A percentile compares a stretch with the other conserved stretches of the same genome.
These are phyloP conservation scores for Standfussiana lucernea DNA, from an alignment of 2,888 invertebrate genomes.

Conservation along the genomic window DNA sequence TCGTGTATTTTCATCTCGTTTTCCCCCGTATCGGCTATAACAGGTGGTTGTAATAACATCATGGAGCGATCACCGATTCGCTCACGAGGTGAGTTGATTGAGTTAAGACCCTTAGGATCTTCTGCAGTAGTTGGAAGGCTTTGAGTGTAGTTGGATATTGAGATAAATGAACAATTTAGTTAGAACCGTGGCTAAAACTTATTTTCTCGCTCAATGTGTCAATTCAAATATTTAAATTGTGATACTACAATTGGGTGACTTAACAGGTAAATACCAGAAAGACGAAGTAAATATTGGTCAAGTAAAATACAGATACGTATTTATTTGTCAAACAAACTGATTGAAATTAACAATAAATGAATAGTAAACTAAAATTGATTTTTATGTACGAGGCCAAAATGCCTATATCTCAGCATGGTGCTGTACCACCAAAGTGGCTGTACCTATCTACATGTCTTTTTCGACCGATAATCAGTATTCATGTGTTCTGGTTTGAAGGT, in stretches of 20 bases:
- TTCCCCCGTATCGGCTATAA: slow-evolving; percentile 10
- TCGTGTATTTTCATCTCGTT: slow-evolving; percentile 20
- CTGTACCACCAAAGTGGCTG: too few relatives aligned
- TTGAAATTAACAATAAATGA: too few relatives aligned
- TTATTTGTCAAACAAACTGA: too few relatives aligned
- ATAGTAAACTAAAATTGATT: too few relatives aligned
- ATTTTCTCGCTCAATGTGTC: not conserved
- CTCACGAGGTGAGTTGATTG: slow-evolving; percentile 27
- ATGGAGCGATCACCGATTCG: slow-evolving; percentile 17
- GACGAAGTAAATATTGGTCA: not conserved
- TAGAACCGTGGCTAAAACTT: not conserved
- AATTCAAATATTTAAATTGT: not conserved
- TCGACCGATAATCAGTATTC: too few relatives aligned
- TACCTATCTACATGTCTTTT: too few relatives aligned
- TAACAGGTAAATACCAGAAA: not conserved
- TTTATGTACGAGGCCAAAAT: too few relatives aligned
- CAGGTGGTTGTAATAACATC: slow-evolving; percentile 51
- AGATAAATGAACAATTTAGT: not conserved
- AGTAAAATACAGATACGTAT: too few relatives aligned
- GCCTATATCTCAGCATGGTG: too few relatives aligned
- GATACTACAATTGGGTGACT: too few relatives aligned
- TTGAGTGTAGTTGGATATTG: not conserved
- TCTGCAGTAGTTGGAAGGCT: not conserved
- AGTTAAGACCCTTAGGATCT: slow-evolving; percentile 28
- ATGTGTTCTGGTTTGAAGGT: not conserved